Conservation (phyloP, 1,140 invertebrate genomes). For the Drosophila watanabei region DNA sequence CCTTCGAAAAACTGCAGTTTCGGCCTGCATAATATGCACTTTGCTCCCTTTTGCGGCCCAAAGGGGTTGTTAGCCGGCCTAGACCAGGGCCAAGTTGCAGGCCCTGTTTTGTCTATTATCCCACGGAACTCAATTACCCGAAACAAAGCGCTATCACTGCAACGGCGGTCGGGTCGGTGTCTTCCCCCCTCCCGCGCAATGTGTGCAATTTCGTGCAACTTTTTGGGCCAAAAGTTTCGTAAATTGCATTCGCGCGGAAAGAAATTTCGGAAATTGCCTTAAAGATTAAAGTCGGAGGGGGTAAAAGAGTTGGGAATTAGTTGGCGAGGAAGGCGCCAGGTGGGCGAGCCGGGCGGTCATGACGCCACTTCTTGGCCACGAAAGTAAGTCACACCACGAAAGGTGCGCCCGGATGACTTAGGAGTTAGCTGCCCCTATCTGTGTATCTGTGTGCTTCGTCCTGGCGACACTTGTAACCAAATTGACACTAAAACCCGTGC, state of each 20-base stretch:
- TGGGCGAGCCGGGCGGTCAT: slow-evolving; percentile 26
- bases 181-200: slow-evolving; percentile 38
- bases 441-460: slow-evolving; percentile 18
- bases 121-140: slow-evolving; percentile 71
- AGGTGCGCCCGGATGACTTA: slow-evolving; percentile 72
- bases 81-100: slow-evolving; percentile 28
- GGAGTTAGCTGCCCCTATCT: slow-evolving; percentile 44
- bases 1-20: slow-evolving; percentile 67
- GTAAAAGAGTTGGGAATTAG: slow-evolving; percentile 61
- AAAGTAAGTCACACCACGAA: slow-evolving; percentile 51
- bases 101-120: slow-evolving; percentile 43
- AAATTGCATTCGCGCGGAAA: slow-evolving; percentile 69
- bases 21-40: slow-evolving; percentile 78
- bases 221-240: slow-evolving; percentile 66
- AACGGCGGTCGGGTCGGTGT: slow-evolving; percentile 32
- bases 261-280: slow-evolving; percentile 69
- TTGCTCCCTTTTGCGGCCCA: slow-evolving; percentile 36
- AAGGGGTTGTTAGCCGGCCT: slow-evolving; percentile 40
- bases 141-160: slow-evolving; percentile 55
- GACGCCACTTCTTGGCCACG: slow-evolving; percentile 76
- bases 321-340: slow-evolving; percentile 35
- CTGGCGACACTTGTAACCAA: slow-evolving; percentile 71
- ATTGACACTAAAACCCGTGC: slow-evolving; percentile 69
- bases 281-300: slow-evolving; percentile 72
- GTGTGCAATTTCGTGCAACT: slow-evolving; percentile 79